These are phyloP conservation scores for Eulemur rubriventer DNA, from an alignment of 2,797 vertebrate genomes.

Conservation along the genomic window DNA sequence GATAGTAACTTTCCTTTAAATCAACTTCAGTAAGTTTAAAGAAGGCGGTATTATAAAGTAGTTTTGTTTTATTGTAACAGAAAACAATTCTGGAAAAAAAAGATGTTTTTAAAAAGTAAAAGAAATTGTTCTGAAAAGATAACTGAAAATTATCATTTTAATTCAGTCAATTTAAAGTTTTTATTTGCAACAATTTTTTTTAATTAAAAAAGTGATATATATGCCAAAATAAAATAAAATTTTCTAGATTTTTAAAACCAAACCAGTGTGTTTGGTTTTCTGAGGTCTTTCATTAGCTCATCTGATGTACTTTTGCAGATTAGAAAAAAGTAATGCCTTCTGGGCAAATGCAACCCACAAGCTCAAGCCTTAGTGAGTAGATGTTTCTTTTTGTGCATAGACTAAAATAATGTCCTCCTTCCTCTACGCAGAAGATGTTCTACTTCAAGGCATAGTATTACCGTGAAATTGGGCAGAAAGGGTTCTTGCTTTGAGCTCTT, in stretches of 20 bases:
- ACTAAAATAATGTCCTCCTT: background rate
- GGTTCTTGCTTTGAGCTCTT: background rate
- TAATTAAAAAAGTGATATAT: background rate
- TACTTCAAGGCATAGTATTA: background rate
- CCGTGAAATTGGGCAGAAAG: background rate
- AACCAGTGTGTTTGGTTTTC: background rate
- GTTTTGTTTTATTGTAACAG: background rate
- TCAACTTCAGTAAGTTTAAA: background rate
- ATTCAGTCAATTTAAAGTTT: background rate
- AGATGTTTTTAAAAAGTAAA: background rate
- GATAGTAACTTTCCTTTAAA: background rate
- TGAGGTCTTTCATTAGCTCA: background rate
- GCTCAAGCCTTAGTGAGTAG: background rate
- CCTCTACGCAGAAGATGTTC: background rate
- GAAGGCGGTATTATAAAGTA: background rate
- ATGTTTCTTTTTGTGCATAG: background rate
- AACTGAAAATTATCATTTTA: background rate
- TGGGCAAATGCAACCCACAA: background rate
- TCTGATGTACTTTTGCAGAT: background rate
- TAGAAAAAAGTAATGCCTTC: background rate
- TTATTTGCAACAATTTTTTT: background rate
- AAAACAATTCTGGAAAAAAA: background rate
- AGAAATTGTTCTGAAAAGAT: background rate
- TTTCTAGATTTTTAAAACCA: background rate
- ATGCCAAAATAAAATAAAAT: background rate